Evolutionary conservation across 2,113 vertebrate genomes (phyloP).

Genomic region (Pseudorasbora parva): DNA sequence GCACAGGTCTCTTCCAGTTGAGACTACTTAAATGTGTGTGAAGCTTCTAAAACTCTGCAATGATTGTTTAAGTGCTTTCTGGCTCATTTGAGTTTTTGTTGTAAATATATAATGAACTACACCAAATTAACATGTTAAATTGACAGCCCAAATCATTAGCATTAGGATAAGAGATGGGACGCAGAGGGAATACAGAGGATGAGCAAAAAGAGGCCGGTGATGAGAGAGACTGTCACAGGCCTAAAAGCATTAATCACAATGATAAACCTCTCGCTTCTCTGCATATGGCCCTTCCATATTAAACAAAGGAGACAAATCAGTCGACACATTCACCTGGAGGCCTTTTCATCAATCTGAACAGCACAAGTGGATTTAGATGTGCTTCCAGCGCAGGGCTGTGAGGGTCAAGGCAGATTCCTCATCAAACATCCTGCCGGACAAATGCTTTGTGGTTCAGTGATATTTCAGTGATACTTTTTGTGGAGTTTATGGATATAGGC

Average conservation of each 20-base stretch:
- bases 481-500: slow-evolving; percentile 1
- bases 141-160: slow-evolving; percentile 25
- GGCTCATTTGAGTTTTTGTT: not conserved
- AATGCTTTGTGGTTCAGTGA: not conserved
- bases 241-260: slow-evolving; percentile 30
- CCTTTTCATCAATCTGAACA: slow-evolving; percentile 33
- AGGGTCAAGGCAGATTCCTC: slow-evolving; percentile 19
- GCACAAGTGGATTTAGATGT: slow-evolving; percentile 32
- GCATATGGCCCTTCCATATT: slow-evolving; percentile 22
- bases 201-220: slow-evolving; percentile 10
- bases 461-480: not conserved
- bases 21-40: not conserved
- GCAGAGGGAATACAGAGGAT: not conserved
- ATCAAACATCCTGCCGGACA: slow-evolving; percentile 6
- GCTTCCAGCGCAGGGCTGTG: not conserved
- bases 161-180: not conserved
- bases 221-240: not conserved
- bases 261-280: slow-evolving; percentile 26
- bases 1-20: not conserved
- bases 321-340: slow-evolving; percentile 20
- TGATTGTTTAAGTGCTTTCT: not conserved
- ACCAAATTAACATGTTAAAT: not conserved
- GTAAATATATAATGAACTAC: slow-evolving; percentile 15
- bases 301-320: slow-evolving; percentile 34
- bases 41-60: not conserved